Conservation (phyloP, 2,888 invertebrate genomes). For the Oxyteleia sp. region DNA sequence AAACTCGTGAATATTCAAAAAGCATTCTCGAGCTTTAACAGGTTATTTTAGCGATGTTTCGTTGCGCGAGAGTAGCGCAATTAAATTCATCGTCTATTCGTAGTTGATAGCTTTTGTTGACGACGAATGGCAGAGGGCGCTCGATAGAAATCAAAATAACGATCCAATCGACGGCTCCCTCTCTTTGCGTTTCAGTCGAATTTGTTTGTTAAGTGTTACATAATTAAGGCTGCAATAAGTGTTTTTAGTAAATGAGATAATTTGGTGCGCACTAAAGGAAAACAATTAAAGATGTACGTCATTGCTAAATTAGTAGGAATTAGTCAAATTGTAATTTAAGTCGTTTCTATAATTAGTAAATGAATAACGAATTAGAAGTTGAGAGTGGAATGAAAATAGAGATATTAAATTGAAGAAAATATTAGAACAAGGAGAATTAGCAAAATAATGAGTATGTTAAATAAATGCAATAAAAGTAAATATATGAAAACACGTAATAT, state of each 20-base stretch:
- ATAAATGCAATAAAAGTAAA: no score
- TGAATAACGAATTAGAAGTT: no score
- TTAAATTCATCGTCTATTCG: slow-evolving; percentile 41
- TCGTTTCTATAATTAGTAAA: no score
- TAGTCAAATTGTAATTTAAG: no score
- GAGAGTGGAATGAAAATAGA: no score
- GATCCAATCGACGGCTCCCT: background rate
- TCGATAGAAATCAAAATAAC: slow-evolving; percentile 16
- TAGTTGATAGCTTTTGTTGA: slow-evolving; percentile 5
- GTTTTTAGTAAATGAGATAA: background rate
- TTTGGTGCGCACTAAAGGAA: background rate
- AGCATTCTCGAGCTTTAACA: slow-evolving; percentile 47
- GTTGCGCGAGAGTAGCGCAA: slow-evolving; percentile 34
- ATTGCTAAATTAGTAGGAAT: no score
- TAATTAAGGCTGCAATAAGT: background rate
- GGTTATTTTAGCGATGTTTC: slow-evolving; percentile 51
- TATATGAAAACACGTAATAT: no score
- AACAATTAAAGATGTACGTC: no score
- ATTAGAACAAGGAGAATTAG: no score
- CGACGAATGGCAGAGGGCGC: background rate
- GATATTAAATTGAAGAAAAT: no score
- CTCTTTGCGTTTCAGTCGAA: background rate
- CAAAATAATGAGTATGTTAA: no score
- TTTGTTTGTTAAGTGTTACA: background rate
- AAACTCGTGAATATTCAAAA: slow-evolving; percentile 55